Conservation (phyloP, 2,797 vertebrate species). For the Zalophus californianus region DNA sequence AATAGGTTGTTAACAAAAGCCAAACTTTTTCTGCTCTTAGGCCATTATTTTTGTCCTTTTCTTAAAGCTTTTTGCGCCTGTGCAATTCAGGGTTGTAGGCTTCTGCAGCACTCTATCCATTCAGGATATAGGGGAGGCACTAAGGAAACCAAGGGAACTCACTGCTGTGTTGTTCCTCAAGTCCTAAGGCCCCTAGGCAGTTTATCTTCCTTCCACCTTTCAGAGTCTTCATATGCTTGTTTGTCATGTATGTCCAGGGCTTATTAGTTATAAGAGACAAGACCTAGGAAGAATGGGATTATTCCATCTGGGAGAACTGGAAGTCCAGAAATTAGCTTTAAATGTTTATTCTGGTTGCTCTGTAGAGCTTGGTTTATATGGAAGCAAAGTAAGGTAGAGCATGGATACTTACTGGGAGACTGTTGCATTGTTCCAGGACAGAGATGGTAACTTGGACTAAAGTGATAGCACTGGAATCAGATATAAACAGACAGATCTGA, state of each 20-base stretch:
- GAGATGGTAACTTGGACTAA: neutral
- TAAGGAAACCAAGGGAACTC: neutral
- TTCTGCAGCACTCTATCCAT: neutral
- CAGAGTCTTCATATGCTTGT: neutral
- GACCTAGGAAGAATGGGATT: neutral
- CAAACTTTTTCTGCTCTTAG: neutral
- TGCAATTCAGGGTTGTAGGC: neutral
- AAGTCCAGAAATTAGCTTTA: neutral
- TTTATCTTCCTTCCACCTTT: neutral
- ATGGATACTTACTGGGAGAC: neutral
- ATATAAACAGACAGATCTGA: neutral
- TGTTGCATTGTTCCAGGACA: neutral
- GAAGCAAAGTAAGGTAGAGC: neutral
- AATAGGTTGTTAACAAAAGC: neutral
- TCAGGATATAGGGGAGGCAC: neutral
- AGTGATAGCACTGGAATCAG: neutral
- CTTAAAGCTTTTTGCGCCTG: neutral
- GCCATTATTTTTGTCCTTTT: neutral
- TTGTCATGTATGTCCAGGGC: neutral
- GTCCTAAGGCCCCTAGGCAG: neutral
- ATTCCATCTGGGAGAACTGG: neutral
- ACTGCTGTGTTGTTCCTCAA: neutral
- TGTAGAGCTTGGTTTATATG: neutral
- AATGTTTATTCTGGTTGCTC: slow-evolving; percentile 19
- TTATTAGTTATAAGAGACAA: neutral